Percentiles rank a stretch among this genome's conserved stretches.
Conservation (phyloP, 2,113 vertebrate species). For the Dunckerocampus dactyliophorus region DNA sequence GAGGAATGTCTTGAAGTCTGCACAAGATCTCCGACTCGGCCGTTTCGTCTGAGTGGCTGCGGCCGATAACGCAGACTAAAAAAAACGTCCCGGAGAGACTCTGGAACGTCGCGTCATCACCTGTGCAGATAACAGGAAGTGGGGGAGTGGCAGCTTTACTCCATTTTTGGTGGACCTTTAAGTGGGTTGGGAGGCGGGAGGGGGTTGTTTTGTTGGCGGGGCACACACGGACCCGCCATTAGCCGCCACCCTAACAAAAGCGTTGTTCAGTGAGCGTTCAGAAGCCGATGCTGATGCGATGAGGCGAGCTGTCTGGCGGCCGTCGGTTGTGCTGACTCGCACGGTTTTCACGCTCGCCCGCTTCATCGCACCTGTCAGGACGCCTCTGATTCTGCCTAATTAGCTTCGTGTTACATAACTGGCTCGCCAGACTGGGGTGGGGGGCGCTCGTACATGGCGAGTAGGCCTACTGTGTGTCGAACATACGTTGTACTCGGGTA, state of each 20-base stretch:
- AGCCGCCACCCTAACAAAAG: background rate
- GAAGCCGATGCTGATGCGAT: background rate
- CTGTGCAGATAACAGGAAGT: no score
- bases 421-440: no score
- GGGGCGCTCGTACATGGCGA: no score
- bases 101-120: background rate
- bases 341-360: background rate
- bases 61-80: no score
- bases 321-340: background rate
- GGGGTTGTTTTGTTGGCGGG: background rate
- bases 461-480: no score
- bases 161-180: no score
- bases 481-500: no score
- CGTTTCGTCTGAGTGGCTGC: no score
- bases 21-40: no score
- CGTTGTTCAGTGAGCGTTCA: background rate
- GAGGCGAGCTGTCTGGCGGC: background rate
- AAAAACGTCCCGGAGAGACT: no score
- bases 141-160: no score
- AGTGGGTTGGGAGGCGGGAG: background rate
- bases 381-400: background rate
- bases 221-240: background rate
- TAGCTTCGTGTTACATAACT: background rate
- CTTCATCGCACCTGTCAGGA: background rate
- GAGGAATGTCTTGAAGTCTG: no score